A percentile compares a stretch with the other conserved stretches of the same genome.
Evolutionary conservation across 2,113 vertebrate species (phyloP).

Genomic region (Actenoides hombroni): DNA sequence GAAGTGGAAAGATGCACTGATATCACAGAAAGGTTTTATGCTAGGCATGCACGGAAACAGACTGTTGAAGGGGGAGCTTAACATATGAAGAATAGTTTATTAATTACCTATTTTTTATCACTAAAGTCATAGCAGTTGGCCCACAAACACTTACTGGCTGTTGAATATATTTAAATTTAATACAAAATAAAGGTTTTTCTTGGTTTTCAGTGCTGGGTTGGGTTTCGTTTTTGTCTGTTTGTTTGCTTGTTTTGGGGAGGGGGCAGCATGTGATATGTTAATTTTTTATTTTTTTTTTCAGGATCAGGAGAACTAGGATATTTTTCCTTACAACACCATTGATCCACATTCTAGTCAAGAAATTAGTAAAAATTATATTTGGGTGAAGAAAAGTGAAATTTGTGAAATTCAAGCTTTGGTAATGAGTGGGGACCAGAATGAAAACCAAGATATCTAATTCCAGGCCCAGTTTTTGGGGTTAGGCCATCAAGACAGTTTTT

Average conservation of each 20-base stretch:
- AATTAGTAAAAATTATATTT: background rate
- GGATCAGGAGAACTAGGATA: background rate
- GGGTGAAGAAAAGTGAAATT: background rate
- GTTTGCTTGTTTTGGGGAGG: background rate
- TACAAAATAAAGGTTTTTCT: background rate
- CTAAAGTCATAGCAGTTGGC: background rate
- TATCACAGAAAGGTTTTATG: background rate
- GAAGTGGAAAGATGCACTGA: background rate
- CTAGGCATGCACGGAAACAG: background rate
- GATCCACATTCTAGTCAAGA: background rate
- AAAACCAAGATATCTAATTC: background rate
- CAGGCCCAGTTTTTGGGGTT: background rate
- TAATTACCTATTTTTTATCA: background rate
- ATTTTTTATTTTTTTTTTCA: background rate
- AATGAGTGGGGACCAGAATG: background rate
- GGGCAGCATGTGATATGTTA: background rate
- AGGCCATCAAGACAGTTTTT: background rate
- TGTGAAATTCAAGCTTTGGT: background rate
- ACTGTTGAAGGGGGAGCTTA: background rate
- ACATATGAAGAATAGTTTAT: background rate
- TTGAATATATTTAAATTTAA: background rate
- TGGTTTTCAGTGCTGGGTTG: background rate
- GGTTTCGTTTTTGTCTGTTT: accelerated
- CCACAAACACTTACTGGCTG: background rate
- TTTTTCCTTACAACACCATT: background rate